Conservation (phyloP, 2,888 invertebrate genomes). For the Troides helena region DNA sequence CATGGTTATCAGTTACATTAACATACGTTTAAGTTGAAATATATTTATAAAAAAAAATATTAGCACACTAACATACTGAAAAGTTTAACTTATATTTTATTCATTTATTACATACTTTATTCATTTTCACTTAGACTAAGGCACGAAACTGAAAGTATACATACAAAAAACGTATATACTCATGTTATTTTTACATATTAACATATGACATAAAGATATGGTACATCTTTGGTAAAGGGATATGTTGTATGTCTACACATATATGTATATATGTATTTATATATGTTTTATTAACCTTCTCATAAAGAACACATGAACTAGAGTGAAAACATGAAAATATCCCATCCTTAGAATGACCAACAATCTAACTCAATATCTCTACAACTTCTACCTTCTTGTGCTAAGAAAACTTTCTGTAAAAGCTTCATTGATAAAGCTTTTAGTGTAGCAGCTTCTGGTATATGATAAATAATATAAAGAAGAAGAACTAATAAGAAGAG, state of each 20-base stretch:
- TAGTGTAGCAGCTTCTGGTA: too few relatives aligned
- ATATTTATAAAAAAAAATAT: neutral
- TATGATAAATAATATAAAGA: too few relatives aligned
- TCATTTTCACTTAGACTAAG: neutral
- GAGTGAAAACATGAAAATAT: too few relatives aligned
- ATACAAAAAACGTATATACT: neutral
- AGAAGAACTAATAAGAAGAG: too few relatives aligned
- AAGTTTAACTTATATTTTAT: neutral
- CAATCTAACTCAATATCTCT: too few relatives aligned
- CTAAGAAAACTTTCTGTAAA: too few relatives aligned
- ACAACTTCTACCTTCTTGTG: too few relatives aligned
- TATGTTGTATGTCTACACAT: too few relatives aligned
- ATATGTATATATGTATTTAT: neutral
- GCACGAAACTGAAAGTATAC: neutral
- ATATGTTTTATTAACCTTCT: too few relatives aligned
- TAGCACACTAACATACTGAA: neutral
- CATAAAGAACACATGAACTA: too few relatives aligned
- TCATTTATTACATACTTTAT: neutral
- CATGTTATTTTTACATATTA: neutral
- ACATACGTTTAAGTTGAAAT: constrained; percentile 13
- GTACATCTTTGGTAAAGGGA: neutral
- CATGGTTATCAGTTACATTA: constrained; percentile 15
- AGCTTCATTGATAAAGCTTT: too few relatives aligned
- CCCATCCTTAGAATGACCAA: too few relatives aligned
- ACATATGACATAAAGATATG: neutral